These are phyloP conservation scores for Mohoua ochrocephala DNA, from an alignment of 2,113 vertebrate genomes.

Conservation along the genomic window DNA sequence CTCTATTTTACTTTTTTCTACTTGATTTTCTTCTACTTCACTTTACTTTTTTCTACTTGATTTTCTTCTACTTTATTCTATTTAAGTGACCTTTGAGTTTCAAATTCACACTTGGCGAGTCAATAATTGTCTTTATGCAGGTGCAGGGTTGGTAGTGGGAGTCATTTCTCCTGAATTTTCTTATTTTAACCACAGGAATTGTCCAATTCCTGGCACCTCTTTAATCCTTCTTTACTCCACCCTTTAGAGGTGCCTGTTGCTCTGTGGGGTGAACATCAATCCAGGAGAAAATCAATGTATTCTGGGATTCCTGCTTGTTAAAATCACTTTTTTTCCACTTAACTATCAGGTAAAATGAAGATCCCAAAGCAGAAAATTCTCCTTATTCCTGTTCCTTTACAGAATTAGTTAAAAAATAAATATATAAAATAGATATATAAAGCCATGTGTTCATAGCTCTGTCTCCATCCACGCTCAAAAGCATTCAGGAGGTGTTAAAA, in stretches of 20 bases:
- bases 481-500: no score
- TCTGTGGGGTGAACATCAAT: not conserved
- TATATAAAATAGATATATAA: not conserved
- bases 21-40: no score
- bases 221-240: not conserved
- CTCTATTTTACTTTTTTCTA: not conserved
- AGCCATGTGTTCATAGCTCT: not conserved
- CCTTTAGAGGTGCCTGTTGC: not conserved
- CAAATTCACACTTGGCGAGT: not conserved
- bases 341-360: not conserved
- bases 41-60: no score
- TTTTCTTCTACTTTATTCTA: not conserved
- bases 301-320: no score
- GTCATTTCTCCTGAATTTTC: not conserved
- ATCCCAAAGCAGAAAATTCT: not conserved
- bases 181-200: not conserved
- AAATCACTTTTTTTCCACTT: not conserved
- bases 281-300: not conserved
- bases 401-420: not conserved
- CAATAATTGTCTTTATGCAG: not conserved
- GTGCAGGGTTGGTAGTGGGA: not conserved
- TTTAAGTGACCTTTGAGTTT: not conserved
- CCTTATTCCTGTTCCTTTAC: not conserved
- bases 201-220: not conserved
- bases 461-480: not conserved